phyloP scores from a whole-genome alignment of 2,888 invertebrate genomes.

The Hirtodrosophila confusa region DNA sequence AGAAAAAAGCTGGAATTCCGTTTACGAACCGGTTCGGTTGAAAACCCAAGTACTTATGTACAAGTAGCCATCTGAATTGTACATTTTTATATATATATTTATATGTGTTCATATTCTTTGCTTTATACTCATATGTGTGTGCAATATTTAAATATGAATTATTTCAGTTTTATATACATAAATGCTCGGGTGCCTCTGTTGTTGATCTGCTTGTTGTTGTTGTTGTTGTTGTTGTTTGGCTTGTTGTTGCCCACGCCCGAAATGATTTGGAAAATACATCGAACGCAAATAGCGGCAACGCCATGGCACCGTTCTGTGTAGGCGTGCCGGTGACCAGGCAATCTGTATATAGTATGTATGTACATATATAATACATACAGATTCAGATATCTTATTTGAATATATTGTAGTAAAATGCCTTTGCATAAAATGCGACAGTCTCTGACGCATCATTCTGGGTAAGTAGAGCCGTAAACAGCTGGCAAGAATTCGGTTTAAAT shows the following conservation, averaged over 20 bases:
- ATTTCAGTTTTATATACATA: conserved; percentile 53
- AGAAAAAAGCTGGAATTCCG: too few species aligned
- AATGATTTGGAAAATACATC: conserved; percentile 69
- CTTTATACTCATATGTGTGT: conserved; percentile 21
- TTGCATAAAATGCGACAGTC: conserved; percentile 21
- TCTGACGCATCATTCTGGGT: conserved; percentile 44
- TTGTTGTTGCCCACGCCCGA: conserved; percentile 58
- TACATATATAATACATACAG: too few species aligned
- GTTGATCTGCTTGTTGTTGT: conserved; percentile 15
- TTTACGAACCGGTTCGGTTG: too few species aligned
- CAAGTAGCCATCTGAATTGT: background rate
- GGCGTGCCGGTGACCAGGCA: conserved; percentile 55
- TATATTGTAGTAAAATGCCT: conserved; percentile 27
- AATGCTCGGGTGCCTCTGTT: conserved; percentile 49
- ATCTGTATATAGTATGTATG: conserved; percentile 5
- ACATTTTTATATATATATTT: background rate
- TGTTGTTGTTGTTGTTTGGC: conserved; percentile 15
- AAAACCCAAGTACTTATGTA: too few species aligned
- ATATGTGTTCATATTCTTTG: background rate
- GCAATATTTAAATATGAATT: conserved; percentile 66
- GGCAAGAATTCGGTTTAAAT: conserved; percentile 14
- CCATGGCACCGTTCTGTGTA: conserved; percentile 39
- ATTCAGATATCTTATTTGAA: conserved; percentile 8
- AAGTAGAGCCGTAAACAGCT: conserved; percentile 42
- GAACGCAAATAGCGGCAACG: conserved; percentile 58